phyloP scores from a whole-genome alignment of 2,888 invertebrate species.

The Xylota segnis region DNA sequence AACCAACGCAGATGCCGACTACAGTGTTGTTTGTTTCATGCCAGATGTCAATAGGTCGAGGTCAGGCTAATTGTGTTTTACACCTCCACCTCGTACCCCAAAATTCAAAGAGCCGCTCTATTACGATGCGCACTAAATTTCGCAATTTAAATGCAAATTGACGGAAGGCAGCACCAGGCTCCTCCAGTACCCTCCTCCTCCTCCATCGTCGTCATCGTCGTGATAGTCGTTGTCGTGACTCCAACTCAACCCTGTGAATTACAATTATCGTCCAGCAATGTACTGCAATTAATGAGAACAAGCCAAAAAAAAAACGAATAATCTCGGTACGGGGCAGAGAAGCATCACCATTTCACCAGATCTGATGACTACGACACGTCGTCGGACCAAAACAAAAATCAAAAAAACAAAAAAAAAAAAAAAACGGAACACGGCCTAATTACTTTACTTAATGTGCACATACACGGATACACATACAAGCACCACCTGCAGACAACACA shows the following conservation, averaged over 20 bases:
- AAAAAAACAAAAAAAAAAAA: slow-evolving; percentile 30
- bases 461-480: slow-evolving; percentile 15
- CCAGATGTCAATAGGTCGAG: slow-evolving; percentile 75
- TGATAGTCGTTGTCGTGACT: neutral
- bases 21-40: slow-evolving; percentile 19
- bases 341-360: slow-evolving; percentile 31
- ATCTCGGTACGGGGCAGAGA: slow-evolving; percentile 51
- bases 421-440: slow-evolving; percentile 67
- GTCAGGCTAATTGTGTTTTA: slow-evolving; percentile 66
- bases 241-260: slow-evolving; percentile 59
- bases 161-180: slow-evolving; percentile 30
- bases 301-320: slow-evolving; percentile 53
- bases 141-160: slow-evolving; percentile 75
- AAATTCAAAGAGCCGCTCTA: slow-evolving; percentile 20
- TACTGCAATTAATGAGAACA: slow-evolving; percentile 68
- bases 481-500: slow-evolving; percentile 25
- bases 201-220: neutral
- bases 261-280: slow-evolving; percentile 73
- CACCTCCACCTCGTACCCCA: slow-evolving; percentile 43
- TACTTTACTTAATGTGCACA: slow-evolving; percentile 63
- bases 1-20: neutral
- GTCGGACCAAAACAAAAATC: slow-evolving; percentile 32
- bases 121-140: slow-evolving; percentile 67
- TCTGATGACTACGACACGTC: slow-evolving; percentile 55
- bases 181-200: neutral